Evolutionary conservation across 2,888 invertebrate genomes (phyloP), one percentile per base, ranked within the genome.

Genomic region (Patella ulyssiponensis): DNA sequence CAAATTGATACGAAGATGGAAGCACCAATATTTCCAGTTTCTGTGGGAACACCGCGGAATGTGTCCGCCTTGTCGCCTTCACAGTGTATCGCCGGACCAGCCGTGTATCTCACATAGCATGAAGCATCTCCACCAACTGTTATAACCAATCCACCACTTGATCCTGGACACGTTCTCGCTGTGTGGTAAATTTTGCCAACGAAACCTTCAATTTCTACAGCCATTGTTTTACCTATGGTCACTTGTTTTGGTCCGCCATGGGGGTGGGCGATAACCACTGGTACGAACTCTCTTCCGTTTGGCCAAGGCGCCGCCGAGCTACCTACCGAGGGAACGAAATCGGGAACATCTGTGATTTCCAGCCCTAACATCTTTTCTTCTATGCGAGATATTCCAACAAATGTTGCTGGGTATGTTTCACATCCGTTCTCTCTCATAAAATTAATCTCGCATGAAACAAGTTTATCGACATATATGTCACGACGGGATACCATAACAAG

Each of bases 71-170:
- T 20, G 2, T 64, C 20, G n/a, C 64, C 64, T 23, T 64, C 64
- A 64, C 23, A 23, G 14, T 64, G 64, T 23, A 64, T 23, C 4
- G 20, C 64, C 12, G 11, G 12, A 12, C 20, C 23, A 3, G 20
- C 23, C 20, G 12, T 3, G 64, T 23, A 64, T 64, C 23, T 12
- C 3, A 20, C 20, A 64, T 64, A 64, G 1, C 20, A 9, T 23
- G 64, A 64, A 3, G 64, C 23, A 64, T 64, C 23, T 64, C 64
- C 64, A 64, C 64, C 64, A 64, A 64, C 20, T 23, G 64, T 64
- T 64, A 64, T n/a, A 11, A 64, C 20, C 23, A 64, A 4, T 4
- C 64, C 64, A 23, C 64, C 64, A 64, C 64, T 64, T 0, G 64
- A 64, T n/a, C 64, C 64, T 3, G 64, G 64, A 20, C 64, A 64